These are phyloP conservation scores for Stercorarius parasiticus DNA, from an alignment of 2,113 vertebrate genomes.

Conservation along the genomic window DNA sequence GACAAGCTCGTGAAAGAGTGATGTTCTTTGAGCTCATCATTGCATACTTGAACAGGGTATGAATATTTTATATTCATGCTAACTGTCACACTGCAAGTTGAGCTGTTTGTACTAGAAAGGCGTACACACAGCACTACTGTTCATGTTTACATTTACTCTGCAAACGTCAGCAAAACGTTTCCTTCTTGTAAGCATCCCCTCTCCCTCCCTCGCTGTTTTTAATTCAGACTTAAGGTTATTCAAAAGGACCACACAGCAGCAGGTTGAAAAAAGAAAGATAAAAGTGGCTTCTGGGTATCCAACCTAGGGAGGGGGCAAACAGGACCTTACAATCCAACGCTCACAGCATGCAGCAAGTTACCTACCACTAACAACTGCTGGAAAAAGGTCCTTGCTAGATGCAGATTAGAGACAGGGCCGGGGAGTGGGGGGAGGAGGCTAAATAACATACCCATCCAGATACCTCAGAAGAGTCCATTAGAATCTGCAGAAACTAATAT, in stretches of 20 bases:
- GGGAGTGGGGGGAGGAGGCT: neutral
- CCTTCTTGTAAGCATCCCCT: neutral
- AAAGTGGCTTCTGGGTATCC: neutral
- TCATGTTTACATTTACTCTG: slow-evolving; percentile 54
- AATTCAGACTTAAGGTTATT: neutral
- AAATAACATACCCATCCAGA: neutral
- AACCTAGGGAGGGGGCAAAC: neutral
- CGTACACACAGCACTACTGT: neutral
- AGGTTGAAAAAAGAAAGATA: neutral
- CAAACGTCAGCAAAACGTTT: slow-evolving; percentile 49
- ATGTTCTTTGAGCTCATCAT: slow-evolving; percentile 42
- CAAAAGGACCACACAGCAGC: slow-evolving; percentile 29
- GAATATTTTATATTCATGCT: slow-evolving; percentile 61
- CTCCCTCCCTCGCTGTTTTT: neutral
- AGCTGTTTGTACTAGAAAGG: slow-evolving; percentile 46
- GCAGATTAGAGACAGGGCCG: fast-evolving
- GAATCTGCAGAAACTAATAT: neutral
- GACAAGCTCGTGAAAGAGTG: slow-evolving; percentile 25
- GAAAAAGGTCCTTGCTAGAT: neutral
- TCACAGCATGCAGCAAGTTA: neutral
- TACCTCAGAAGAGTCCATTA: neutral
- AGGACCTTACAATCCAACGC: neutral
- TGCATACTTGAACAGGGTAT: slow-evolving; percentile 41
- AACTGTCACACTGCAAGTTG: slow-evolving; percentile 51
- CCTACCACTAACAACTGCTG: neutral